Evolutionary conservation across 2,113 vertebrate species (phyloP).

Genomic region (Gasterosteus nipponicus): DNA sequence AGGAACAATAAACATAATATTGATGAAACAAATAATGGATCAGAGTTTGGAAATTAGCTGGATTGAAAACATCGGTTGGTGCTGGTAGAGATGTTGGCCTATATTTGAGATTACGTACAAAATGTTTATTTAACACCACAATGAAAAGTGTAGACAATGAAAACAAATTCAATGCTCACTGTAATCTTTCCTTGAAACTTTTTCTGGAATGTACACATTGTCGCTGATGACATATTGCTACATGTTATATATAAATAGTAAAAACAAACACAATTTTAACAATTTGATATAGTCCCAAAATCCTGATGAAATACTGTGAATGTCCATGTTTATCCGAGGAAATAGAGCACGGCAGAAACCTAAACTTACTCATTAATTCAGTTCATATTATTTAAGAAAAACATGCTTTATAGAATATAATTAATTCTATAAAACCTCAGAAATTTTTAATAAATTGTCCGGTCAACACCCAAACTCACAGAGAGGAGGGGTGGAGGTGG

Average conservation of each 20-base stretch:
- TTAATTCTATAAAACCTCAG: background rate
- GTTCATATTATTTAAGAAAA: background rate
- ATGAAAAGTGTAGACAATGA: background rate
- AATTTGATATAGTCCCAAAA: background rate
- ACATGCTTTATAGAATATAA: background rate
- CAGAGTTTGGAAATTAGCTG: background rate
- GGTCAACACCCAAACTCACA: constrained; percentile 2
- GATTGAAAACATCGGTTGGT: background rate
- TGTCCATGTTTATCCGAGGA: background rate
- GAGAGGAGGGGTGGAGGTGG: constrained; percentile 20
- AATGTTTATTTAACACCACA: background rate
- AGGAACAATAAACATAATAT: background rate
- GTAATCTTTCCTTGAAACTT: background rate
- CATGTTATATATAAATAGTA: background rate
- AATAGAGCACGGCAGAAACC: background rate
- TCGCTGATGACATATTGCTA: background rate
- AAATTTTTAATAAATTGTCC: background rate
- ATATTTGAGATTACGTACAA: background rate
- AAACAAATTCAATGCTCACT: background rate
- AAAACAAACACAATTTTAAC: background rate
- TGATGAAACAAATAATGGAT: background rate
- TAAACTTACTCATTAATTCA: background rate
- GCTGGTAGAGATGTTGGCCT: background rate
- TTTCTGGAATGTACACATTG: background rate
- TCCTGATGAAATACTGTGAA: background rate